Conservation (phyloP, 2,888 invertebrate species). For the Eupithecia dodoneata region DNA sequence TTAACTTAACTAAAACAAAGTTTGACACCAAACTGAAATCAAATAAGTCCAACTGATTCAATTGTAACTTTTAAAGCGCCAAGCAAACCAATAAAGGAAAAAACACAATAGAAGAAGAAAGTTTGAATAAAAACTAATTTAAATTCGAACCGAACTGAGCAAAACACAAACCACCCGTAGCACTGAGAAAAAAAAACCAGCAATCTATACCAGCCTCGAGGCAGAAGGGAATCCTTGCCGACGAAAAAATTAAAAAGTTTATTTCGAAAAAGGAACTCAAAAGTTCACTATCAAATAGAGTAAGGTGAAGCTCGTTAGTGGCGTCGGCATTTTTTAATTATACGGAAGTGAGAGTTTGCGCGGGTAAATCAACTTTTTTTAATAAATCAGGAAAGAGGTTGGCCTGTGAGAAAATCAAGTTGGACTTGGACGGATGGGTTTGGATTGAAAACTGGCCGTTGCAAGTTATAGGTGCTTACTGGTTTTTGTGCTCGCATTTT, state of each 20-base stretch:
- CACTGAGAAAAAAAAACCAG: constrained; percentile 20
- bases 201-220: constrained; percentile 40
- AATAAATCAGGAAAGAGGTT: constrained; percentile 42
- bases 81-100: not conserved
- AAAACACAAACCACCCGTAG: constrained; percentile 5
- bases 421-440: constrained; percentile 16
- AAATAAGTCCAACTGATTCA: not conserved
- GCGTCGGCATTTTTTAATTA: constrained; percentile 67
- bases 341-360: constrained; percentile 60
- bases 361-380: constrained; percentile 47
- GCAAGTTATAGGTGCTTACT: not conserved
- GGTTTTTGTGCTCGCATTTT: too few relatives aligned
- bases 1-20: not conserved
- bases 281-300: constrained; percentile 57
- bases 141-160: constrained; percentile 5
- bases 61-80: not conserved
- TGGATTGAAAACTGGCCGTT: constrained; percentile 3
- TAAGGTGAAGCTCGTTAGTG: constrained; percentile 67
- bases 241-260: constrained; percentile 46
- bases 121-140: constrained; percentile 20
- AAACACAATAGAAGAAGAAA: constrained; percentile 15
- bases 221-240: constrained; percentile 39
- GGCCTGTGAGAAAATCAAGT: constrained; percentile 33
- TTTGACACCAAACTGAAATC: not conserved
- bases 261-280: constrained; percentile 47